Base-by-base conservation (phyloP, 2,888 invertebrate genomes). In the Cataglyphis rosenhaueri region DNA sequence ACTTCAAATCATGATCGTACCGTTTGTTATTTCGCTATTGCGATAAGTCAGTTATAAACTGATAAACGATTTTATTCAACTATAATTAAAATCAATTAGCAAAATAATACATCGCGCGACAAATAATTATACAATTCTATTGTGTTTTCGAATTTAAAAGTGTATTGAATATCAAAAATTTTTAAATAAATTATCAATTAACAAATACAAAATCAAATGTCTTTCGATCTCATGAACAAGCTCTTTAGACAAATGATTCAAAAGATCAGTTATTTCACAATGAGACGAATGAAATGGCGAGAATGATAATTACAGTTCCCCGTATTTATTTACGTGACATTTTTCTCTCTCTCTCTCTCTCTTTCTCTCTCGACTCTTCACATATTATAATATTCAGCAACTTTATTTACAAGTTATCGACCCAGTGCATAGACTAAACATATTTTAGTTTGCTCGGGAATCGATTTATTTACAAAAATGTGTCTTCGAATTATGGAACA, bases 371-470 rank as follows among this genome's bases (percentile, higher is more conserved):
- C 59, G 76, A 89, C 89, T 90, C 89, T 90, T 89, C 89, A 92
- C 89, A 91, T 91, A 88, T 92, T 90, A 91, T 91, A 91, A 91
- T 91, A 91, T 91, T 92, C 91, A 89, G 91, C 92, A 93, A 92
- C 91, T 92, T 92, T 93, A 93, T 93, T 93, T 93, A 93, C 93
- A 93, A 92, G 92, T 92, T 88, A 92, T 91, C 88, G 86, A 86
- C 88, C 89, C 89, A 89, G 85, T 91, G 89, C 88, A 91, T 88
- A 90, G 89, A 89, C 90, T 90, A 91, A 92, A 79, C 90, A 89
- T 92, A 91, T 87, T 91, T 91, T 90, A 89, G 84, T 88, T 86
- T 86, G 81, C 84, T 83, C 82, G 87, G 89, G 84, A 85, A 87
- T 91, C 88, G 87, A 91, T 91, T 90, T 93, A 93, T 92, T 91